Conservation (phyloP, 2,888 invertebrate genomes). For the Cephus pulcher region DNA sequence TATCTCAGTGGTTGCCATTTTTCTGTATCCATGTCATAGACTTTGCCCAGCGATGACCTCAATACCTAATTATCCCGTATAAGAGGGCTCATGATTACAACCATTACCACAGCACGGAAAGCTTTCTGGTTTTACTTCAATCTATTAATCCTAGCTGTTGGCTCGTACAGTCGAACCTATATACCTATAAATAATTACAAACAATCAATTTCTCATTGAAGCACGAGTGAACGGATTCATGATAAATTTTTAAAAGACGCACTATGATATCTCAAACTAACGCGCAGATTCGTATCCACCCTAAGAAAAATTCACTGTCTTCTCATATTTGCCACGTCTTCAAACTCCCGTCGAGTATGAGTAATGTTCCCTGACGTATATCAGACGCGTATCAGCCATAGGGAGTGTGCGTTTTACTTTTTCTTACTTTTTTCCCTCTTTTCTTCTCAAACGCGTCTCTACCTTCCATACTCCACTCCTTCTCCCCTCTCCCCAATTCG, state of each 20-base stretch:
- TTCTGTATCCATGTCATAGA: too few relatives aligned
- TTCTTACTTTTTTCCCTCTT: constrained; percentile 4
- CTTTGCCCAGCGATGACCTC: too few relatives aligned
- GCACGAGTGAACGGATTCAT: too few relatives aligned
- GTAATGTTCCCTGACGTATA: constrained; percentile 21
- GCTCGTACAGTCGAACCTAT: too few relatives aligned
- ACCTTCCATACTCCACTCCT: background rate
- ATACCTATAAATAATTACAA: too few relatives aligned
- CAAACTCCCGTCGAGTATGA: constrained; percentile 12
- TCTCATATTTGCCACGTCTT: constrained; percentile 13
- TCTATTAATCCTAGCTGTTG: too few relatives aligned
- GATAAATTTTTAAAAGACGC: too few relatives aligned
- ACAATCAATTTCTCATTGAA: too few relatives aligned
- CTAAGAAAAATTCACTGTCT: constrained; percentile 17
- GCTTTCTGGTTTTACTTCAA: too few relatives aligned
- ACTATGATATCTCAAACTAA: too few relatives aligned
- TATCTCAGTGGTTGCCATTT: too few relatives aligned
- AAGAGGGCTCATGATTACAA: constrained; percentile 45
- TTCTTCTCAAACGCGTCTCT: constrained; percentile 1
- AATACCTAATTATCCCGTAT: background rate
- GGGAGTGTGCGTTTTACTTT: constrained; percentile 10
- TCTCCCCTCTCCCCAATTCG: too few relatives aligned
- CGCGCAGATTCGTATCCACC: background rate
- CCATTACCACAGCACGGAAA: constrained; percentile 10
- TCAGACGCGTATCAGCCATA: constrained; percentile 21